Percentiles rank a stretch among this genome's conserved stretches.
Evolutionary conservation across 1,140 invertebrate species (phyloP).

Genomic region (Oscheius sp.): DNA sequence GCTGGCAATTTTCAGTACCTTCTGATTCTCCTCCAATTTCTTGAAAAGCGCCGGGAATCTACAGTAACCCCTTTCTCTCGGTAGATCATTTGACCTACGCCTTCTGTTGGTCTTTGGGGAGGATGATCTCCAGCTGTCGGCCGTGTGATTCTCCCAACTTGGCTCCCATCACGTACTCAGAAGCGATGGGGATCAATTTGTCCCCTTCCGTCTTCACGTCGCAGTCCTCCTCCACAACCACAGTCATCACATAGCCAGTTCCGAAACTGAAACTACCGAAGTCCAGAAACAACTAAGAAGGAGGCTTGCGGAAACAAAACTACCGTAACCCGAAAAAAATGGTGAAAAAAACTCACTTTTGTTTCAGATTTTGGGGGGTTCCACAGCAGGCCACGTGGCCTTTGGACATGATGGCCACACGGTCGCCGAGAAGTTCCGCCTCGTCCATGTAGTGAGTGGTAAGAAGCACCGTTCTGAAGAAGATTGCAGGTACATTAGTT

Average conservation of each 20-base stretch:
- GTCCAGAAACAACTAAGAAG: too few species aligned
- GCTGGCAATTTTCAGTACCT: slow-evolving; percentile 7
- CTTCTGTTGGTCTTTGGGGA: slow-evolving; percentile 17
- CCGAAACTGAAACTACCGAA: slow-evolving; percentile 32
- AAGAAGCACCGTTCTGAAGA: slow-evolving; percentile 64
- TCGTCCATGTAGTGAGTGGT: slow-evolving; percentile 67
- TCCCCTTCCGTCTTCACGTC: slow-evolving; percentile 5
- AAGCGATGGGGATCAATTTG: not conserved
- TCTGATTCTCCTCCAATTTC: slow-evolving; percentile 23
- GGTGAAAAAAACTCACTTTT: slow-evolving; percentile 67
- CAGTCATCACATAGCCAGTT: slow-evolving; percentile 30
- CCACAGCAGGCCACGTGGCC: slow-evolving; percentile 69
- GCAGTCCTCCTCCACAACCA: slow-evolving; percentile 19
- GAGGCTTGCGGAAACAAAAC: too few species aligned
- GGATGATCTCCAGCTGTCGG: slow-evolving; percentile 29
- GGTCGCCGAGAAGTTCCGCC: slow-evolving; percentile 63
- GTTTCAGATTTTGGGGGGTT: slow-evolving; percentile 69
- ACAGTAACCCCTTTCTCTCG: not conserved
- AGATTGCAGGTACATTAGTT: slow-evolving; percentile 30
- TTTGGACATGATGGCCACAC: slow-evolving; percentile 69
- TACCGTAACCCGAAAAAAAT: too few species aligned
- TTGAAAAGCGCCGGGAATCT: slow-evolving; percentile 31
- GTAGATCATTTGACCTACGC: not conserved
- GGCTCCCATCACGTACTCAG: not conserved
- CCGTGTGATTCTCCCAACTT: slow-evolving; percentile 29